Percentiles rank a stretch among this genome's conserved stretches.
Conservation (phyloP, 1,140 invertebrate species). For the Phymastichus coffea region DNA sequence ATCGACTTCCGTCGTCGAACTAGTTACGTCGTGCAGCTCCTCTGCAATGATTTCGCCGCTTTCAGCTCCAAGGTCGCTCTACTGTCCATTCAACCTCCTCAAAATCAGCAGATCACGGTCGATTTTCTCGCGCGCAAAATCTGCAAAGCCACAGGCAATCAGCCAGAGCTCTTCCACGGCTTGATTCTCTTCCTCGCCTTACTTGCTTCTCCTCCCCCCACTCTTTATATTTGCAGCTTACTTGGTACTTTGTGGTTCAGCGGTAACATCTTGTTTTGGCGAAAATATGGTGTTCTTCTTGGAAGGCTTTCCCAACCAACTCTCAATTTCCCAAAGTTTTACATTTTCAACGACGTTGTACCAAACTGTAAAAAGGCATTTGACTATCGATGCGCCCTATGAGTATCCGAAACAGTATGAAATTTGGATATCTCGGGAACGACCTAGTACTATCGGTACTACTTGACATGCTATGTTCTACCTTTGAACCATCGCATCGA, state of each 20-base stretch:
- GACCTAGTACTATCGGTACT: slow-evolving; percentile 28
- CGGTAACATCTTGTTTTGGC: slow-evolving; percentile 35
- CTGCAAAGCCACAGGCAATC: slow-evolving; percentile 22
- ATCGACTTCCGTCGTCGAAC: slow-evolving; percentile 32
- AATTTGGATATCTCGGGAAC: slow-evolving; percentile 35
- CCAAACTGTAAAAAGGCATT: slow-evolving; percentile 26
- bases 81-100: too few species aligned
- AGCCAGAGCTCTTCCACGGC: too few species aligned
- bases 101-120: too few species aligned
- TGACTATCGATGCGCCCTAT: slow-evolving; percentile 37
- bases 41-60: slow-evolving; percentile 25
- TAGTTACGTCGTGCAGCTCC: slow-evolving; percentile 32
- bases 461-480: background rate
- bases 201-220: too few species aligned
- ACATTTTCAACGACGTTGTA: slow-evolving; percentile 36
- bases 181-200: too few species aligned
- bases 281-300: slow-evolving; percentile 40
- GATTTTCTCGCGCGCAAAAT: slow-evolving; percentile 38
- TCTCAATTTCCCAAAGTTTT: slow-evolving; percentile 25
- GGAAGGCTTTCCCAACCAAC: slow-evolving; percentile 31
- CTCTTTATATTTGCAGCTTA: slow-evolving; percentile 32
- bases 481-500: too few species aligned
- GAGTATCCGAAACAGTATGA: slow-evolving; percentile 28
- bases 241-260: slow-evolving; percentile 44
- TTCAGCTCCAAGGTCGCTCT: slow-evolving; percentile 20